Evolutionary conservation across 2,797 vertebrate genomes (phyloP), one percentile per base, ranked within the genome.

Genomic region (Rhinella marina): DNA sequence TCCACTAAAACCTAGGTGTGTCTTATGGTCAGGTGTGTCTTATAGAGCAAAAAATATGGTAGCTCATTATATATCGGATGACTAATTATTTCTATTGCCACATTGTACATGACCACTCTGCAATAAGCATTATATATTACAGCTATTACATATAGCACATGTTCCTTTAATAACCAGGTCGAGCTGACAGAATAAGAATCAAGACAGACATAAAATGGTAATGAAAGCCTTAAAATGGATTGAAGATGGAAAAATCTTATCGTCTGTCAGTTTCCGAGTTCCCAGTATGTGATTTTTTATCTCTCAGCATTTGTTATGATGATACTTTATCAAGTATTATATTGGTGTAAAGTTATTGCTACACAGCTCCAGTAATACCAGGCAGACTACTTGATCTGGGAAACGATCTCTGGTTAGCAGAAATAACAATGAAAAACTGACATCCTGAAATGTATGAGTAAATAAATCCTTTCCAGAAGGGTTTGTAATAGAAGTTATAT

Each of bases 281-380:
- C 32, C 50, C 64, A 77, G 72, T 81, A 81, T 73, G 75, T 87
- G 82, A n/a, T 87, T 87, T 76, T 87, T 82, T 73, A 76, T 72
- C 68, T 64, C 27, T 21, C 25, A 64, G 66, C 32, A 79, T 82
- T 82, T 82, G 64, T 76, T 72, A 73, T 76, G 68, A 76, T 64
- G 66, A 87, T 82, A 87, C 86, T 87, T 87, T 82, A 75, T 87
- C 86, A 82, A 81, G 57, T 82, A 52, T 62, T 73, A 81, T 76
- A 87, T 82, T 87, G 79, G 56, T 21, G 50, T 81, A 62, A 70
- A 27, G 41, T 64, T 82, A 82, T 82, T 87, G 19, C 76, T 70
- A 54, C 62, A 81, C 14, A 59, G 54, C 76, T 80, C 21, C 61
- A 57, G 59, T 72, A 86, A 86, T 86, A 54, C 29, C 32, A 59